Evolutionary conservation across 2,113 vertebrate species (phyloP).

Genomic region (Scomber scombrus): DNA sequence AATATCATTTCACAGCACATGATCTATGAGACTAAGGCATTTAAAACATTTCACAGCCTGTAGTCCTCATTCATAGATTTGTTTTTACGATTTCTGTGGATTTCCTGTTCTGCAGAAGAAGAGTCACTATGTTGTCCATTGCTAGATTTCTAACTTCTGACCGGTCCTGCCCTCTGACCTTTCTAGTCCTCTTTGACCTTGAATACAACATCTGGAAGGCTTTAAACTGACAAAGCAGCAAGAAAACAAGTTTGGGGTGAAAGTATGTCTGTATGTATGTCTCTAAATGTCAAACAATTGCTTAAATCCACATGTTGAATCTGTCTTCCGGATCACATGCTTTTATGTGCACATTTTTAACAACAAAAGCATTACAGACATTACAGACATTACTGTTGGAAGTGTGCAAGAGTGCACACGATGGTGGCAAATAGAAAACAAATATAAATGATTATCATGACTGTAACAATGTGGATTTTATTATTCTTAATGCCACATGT

Average conservation of each 20-base stretch:
- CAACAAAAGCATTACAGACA: too few species aligned
- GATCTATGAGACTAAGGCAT: constrained; percentile 19
- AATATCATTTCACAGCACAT: constrained; percentile 6
- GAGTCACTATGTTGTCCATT: constrained; percentile 16
- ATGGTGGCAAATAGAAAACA: neutral
- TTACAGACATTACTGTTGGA: too few species aligned
- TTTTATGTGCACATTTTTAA: too few species aligned
- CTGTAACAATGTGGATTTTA: neutral
- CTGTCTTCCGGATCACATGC: too few species aligned
- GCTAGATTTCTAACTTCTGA: constrained; percentile 37
- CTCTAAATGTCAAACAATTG: too few species aligned
- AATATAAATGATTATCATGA: neutral
- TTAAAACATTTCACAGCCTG: constrained; percentile 11
- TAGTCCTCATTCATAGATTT: neutral
- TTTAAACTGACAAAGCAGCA: constrained; percentile 44
- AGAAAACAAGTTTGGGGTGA: constrained; percentile 32
- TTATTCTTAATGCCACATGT: neutral
- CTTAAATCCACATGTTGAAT: too few species aligned
- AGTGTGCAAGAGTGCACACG: too few species aligned
- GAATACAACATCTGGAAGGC: constrained; percentile 60
- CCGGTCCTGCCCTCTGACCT: constrained; percentile 33
- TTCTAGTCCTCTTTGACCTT: constrained; percentile 23
- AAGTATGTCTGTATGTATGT: neutral
- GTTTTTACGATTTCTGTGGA: constrained; percentile 31
- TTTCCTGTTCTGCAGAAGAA: constrained; percentile 48